Base-by-base conservation (phyloP, 2,888 invertebrate species). In the Melinaea menophilus region DNA sequence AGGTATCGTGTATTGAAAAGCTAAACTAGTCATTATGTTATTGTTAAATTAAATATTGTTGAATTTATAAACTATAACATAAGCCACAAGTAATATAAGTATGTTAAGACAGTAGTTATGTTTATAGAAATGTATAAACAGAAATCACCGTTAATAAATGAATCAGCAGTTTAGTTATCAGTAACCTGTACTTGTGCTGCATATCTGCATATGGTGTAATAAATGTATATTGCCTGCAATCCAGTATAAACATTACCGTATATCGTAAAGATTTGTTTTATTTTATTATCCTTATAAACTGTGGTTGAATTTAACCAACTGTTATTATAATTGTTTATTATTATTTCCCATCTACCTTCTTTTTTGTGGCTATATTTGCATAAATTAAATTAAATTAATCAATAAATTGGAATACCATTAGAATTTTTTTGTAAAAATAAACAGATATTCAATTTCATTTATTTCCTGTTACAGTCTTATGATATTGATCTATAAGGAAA, bases 21-120 rank as follows among this genome's bases (percentile, higher is more conserved):
- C 62, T 66, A 69, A 77, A 78, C 75, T 81, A 81, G 76, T 76
- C 79, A 83, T 78, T 79, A 79, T 84, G 82, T 86, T 86, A 89
- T 82, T 88, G 90, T 89, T 90, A 86, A 84, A 73, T 80, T 86
- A 80, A 81, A 83, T 79, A 88, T 84, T 89, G 88, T 88, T 88
- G 75, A 86, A 89, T 84, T 88, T 82, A 84, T 85, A 72, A 76
- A 79, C 77, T 78, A 79, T 82, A 71, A 85, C 83, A 78, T 86
- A 80, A 84, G 79, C 75, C 79, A 65, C 65, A 76, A 71, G 66
- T 73, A 65, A 69, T 61, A 61, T 62, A 59, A 56, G 60, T 59
- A 58, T 34, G 58, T 71, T 73, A 73, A 69, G 59, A 11, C 65
- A 66, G 65, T 73, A 70, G 71, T 68, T 74, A 75, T 66, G 68